Evolutionary conservation across 2,888 invertebrate genomes (phyloP), one percentile per base, ranked within the genome.

Genomic region (Polydrusus tereticollis): DNA sequence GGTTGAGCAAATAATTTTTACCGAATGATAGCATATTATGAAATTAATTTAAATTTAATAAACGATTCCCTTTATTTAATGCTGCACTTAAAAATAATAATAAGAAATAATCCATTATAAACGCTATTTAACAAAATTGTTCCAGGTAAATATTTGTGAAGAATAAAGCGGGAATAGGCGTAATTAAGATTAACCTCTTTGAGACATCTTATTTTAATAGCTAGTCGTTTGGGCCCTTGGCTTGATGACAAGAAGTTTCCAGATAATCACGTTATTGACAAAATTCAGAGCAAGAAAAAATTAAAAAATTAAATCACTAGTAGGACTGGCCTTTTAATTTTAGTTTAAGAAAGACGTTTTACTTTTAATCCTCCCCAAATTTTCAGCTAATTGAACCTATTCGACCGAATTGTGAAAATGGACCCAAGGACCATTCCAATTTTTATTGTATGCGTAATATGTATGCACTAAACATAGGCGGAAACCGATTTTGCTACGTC

Each of bases 171-270:
- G 62, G 69, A 69, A 69, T 60, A 62, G 62, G 55, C 62, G 16
- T 55, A 69, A 69, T 69, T 60, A 69, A 69, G 69, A 69, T 69
- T 69, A 69, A 69, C 69, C 69, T 55, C 60, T 69, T 60, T 41
- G 62, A 47, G 62, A 43, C 55, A 55, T 69, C 69, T 69, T 69
- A 43, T n/a, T n/a, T 36, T 55, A 62, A 60, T 69, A 16, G 16
- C 16, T 43, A 43, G 16, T 43, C 41, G 41, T 14, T 43, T 43
- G 16, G 52, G 52, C 55, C 55, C 18, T 52, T 52, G 1, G 38
- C 50, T 64, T 29, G 64, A 64, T 21, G 52, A 64, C 55, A 64
- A 55, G 64, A 20, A 52, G 52, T 64, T 63, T 65, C 38, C 43
- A 38, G 55, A 55, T 41, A 57, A 43, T 55, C 41, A 55, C 23